Evolutionary conservation across 2,888 invertebrate species (phyloP).

Genomic region (Heterodera filipjevi): DNA sequence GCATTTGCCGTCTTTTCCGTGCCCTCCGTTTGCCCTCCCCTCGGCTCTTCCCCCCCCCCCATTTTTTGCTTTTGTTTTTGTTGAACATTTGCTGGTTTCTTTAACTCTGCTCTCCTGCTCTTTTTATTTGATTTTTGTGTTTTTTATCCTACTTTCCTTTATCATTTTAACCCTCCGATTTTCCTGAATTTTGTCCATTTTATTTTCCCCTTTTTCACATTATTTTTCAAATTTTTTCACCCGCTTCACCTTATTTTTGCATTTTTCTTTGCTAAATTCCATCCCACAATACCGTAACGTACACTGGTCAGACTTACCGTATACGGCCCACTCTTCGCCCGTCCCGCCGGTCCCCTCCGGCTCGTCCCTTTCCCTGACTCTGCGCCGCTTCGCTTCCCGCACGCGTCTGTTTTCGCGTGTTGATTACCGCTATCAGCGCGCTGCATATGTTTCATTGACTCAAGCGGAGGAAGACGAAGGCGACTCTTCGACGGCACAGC

Average conservation of each 20-base stretch:
- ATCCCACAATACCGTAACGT: not conserved
- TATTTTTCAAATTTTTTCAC: not conserved
- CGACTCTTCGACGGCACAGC: not conserved
- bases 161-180: too few relatives aligned
- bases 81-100: not conserved
- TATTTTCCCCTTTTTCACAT: too few relatives aligned
- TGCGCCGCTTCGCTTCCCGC: slow-evolving; percentile 46
- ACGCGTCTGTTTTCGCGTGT: slow-evolving; percentile 45
- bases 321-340: not conserved
- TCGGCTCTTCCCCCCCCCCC: not conserved
- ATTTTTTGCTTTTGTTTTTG: not conserved
- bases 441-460: not conserved
- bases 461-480: not conserved
- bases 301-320: not conserved
- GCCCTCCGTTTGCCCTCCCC: too few relatives aligned
- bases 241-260: not conserved
- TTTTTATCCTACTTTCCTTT: too few relatives aligned
- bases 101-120: not conserved
- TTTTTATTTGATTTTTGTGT: too few relatives aligned
- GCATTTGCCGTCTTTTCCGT: too few relatives aligned
- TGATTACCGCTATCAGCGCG: not conserved
- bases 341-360: not conserved
- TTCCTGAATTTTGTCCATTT: too few relatives aligned
- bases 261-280: not conserved
- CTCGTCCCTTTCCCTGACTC: slow-evolving; percentile 37